Conservation (phyloP, 53 echinoderm and acorn worm species). For the Patiria pectinifera region DNA sequence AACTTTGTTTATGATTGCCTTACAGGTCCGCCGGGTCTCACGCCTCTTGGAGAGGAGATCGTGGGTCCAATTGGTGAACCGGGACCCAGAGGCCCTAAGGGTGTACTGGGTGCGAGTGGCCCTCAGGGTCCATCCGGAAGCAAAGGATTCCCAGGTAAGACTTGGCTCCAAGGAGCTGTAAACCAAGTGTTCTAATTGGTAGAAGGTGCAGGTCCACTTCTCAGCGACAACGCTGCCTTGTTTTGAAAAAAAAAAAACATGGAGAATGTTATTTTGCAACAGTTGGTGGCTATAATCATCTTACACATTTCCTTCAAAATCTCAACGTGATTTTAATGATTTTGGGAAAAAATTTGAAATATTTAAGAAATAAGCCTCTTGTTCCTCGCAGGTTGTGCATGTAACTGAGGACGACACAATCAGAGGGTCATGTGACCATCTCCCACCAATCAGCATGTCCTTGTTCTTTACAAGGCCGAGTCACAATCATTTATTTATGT, state of each 20-base stretch:
- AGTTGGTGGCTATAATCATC: no score
- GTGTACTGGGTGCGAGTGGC: slow-evolving; percentile 71
- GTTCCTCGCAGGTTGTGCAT: no score
- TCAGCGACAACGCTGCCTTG: no score
- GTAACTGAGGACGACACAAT: no score
- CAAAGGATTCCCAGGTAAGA: slow-evolving; percentile 55
- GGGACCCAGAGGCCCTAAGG: slow-evolving; percentile 66
- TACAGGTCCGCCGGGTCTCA: slow-evolving; percentile 69
- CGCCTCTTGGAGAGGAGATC: slow-evolving; percentile 55
- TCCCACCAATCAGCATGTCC: not conserved
- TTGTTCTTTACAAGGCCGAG: not conserved
- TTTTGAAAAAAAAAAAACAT: no score
- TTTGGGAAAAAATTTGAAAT: no score
- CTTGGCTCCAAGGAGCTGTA: not conserved
- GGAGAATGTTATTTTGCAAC: no score
- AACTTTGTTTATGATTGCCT: not conserved
- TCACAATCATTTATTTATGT: not conserved
- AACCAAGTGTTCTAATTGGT: no score
- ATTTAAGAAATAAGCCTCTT: no score
- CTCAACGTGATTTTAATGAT: no score
- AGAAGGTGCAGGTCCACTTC: not conserved
- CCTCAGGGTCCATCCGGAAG: slow-evolving; percentile 66
- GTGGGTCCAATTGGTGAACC: slow-evolving; percentile 61
- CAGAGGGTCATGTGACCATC: no score
- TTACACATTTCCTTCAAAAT: no score